Conservation (phyloP, 30 jellyfish, hydroid and myxozoan species). For the Cassiopea andromeda region DNA sequence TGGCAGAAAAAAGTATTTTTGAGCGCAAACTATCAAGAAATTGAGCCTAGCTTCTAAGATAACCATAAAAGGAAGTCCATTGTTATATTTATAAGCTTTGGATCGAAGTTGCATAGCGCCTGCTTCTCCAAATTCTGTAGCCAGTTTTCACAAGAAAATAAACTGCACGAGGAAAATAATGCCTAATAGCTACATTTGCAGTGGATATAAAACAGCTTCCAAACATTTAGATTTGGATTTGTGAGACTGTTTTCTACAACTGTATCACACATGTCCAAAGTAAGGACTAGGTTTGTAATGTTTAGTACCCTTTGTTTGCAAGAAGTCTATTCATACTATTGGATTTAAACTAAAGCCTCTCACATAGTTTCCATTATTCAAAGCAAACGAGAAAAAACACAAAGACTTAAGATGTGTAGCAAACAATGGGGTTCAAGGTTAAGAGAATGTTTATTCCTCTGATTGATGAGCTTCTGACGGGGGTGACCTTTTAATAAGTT, state of each 20-base stretch:
- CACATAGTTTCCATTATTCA: not conserved
- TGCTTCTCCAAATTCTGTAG: not conserved
- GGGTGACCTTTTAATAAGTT: constrained; percentile 13
- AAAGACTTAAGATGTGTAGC: not conserved
- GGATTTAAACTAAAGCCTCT: not conserved
- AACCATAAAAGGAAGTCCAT: constrained; percentile 32
- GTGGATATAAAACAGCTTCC: not conserved
- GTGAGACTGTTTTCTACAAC: not conserved
- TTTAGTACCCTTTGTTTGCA: not conserved
- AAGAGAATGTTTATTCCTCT: constrained; percentile 21
- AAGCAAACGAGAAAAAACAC: constrained; percentile 3
- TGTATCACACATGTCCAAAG: constrained; percentile 28
- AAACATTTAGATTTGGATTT: not conserved
- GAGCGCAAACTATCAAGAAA: too few species aligned
- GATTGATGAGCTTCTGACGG: constrained; percentile 47
- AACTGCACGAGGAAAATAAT: not conserved
- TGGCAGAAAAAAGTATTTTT: too few species aligned
- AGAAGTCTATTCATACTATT: constrained; percentile 30
- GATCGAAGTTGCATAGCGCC: constrained; percentile 5
- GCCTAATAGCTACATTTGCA: not conserved
- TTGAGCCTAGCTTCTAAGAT: not conserved
- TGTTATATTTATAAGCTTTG: not conserved
- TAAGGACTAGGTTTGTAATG: not conserved
- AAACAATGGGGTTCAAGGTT: constrained; percentile 19
- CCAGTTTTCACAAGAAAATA: not conserved